Base-by-base conservation (phyloP, 2,888 invertebrate genomes). In the Cephus pygmeus region DNA sequence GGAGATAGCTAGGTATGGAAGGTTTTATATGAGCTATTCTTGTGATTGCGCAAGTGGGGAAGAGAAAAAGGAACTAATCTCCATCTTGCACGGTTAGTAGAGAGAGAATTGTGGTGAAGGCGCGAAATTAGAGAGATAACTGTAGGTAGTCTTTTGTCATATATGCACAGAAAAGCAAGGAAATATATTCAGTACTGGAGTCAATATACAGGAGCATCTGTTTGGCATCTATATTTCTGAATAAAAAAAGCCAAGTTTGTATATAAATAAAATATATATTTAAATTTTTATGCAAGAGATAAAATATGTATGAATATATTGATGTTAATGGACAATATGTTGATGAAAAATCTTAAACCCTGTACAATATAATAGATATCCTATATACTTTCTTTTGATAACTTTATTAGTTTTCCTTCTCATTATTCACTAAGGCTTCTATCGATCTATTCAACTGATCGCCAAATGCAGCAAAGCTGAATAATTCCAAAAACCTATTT, bases 401-500 rank as follows among this genome's bases (percentile, higher is more conserved):
- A 23, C 23, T 23, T 23, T 23, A 23, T 56, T 23, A 56, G 23
- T 56, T 23, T 1, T 56, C 56, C 9, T 86, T 87, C 40, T 84
- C 80, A 68, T 78, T 76, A n/a, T 75, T 76, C 77, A 78, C 80
- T 75, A 88, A 80, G 74, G 86, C 80, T 69, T 88, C 82, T 77
- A 92, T 81, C 69, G 89, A 85, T 15, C 92, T 91, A 87, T 95
- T 94, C 76, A 97, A 91, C 85, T 95, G 94, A 75, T 94, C 93
- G 0, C 94, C 93, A 90, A 98, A 98, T 68, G 96, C 95, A 84
- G 95, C 93, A 91, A 97, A 97, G 0, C 98, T 98, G 91, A 98
- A 98, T 83, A 94, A 94, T 1, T 95, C 93, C 77, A 95, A 93
- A 83, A 98, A 96, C 83, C 96, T 93, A 84, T 95, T 93, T 79